A percentile compares a stretch with the other conserved stretches of the same genome.
These are phyloP conservation scores for Globodera ellingtonae DNA, from an alignment of 1,140 invertebrate species.

Conservation along the genomic window DNA sequence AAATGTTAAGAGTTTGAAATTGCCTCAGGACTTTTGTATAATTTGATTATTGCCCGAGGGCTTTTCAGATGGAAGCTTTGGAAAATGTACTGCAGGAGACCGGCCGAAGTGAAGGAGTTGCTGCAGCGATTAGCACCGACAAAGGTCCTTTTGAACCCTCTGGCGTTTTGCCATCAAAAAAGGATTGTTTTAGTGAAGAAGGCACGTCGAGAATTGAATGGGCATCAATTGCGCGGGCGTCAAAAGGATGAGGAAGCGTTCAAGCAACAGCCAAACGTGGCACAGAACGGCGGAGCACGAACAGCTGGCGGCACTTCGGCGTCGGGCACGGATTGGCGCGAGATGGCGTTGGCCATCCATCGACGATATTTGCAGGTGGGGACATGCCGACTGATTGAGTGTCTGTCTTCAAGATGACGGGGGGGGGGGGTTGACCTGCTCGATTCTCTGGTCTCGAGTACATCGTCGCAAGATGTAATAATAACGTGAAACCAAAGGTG, in stretches of 20 bases:
- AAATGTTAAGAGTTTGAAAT: background rate
- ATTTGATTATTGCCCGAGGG: background rate
- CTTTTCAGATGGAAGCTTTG: slow-evolving; percentile 62
- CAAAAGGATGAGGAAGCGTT: background rate
- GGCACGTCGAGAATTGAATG: background rate
- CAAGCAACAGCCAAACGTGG: background rate
- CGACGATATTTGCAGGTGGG: slow-evolving; percentile 22
- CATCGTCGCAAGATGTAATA: slow-evolving; percentile 1
- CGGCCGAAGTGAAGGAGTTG: slow-evolving; percentile 55
- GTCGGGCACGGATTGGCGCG: background rate
- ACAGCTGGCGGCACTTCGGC: background rate
- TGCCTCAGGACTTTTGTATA: background rate
- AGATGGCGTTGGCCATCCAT: background rate
- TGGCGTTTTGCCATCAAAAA: no score
- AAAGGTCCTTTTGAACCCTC: background rate
- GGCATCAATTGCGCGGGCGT: background rate
- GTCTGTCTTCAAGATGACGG: no score
- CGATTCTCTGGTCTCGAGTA: no score
- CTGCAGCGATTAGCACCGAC: slow-evolving; percentile 42
- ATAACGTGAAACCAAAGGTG: slow-evolving; percentile 46
- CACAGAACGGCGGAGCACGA: background rate
- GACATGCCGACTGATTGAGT: no score
- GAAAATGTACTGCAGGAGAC: slow-evolving; percentile 49
- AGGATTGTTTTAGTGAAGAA: background rate
- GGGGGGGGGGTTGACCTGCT: no score